phyloP scores from a whole-genome alignment of 2,113 vertebrate species.

The Smithornis capensis region DNA sequence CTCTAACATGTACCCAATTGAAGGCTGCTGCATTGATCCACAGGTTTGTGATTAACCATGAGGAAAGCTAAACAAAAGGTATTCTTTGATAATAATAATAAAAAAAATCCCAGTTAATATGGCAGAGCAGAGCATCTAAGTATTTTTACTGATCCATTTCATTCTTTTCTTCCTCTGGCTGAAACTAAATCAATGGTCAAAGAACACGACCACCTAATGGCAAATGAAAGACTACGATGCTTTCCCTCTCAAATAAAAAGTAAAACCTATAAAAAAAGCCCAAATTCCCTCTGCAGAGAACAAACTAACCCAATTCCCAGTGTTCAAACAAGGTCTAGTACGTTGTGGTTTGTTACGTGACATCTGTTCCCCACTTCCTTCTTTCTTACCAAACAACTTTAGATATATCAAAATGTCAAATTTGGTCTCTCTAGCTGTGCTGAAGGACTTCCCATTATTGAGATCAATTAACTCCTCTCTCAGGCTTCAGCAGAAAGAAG shows the following conservation, averaged over 20 bases:
- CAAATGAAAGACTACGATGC: neutral
- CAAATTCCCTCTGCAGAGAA: neutral
- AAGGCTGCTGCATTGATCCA: neutral
- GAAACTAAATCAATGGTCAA: neutral
- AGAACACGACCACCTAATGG: neutral
- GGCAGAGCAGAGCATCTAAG: neutral
- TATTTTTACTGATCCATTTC: neutral
- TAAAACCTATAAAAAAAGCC: neutral
- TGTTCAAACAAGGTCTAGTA: neutral
- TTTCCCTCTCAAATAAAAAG: neutral
- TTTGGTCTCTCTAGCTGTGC: neutral
- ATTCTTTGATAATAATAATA: neutral
- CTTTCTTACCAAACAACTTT: neutral
- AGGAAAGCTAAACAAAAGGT: neutral
- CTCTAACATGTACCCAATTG: neutral
- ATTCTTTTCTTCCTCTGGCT: neutral
- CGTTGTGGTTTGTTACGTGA: neutral
- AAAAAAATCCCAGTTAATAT: neutral
- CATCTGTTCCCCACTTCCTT: neutral
- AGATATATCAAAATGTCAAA: neutral
- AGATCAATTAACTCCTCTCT: slow-evolving; percentile 26
- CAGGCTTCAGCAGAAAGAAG: neutral
- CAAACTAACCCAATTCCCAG: neutral
- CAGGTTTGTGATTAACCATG: neutral
- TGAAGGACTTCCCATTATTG: neutral